Evolutionary conservation across 2,888 invertebrate species (phyloP), one percentile per base, ranked within the genome.

Genomic region (Aleiodes alternator): DNA sequence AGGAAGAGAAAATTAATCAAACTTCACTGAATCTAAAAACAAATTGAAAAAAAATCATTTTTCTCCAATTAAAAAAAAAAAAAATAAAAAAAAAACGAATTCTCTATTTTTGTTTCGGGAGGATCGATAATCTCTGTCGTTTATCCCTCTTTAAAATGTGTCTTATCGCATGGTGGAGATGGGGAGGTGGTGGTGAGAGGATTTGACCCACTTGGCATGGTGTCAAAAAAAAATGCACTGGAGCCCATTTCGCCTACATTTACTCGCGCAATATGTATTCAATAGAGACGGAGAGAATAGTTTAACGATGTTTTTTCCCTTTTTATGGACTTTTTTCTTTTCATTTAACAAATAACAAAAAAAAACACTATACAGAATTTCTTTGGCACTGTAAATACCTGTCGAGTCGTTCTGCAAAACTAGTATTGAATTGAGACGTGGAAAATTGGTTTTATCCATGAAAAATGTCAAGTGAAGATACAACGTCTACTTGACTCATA

Each of bases 121-220:
- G 14, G 16, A 72, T 72, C 72, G 51, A 72, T 72, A 61, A 48
- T 72, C 50, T 50, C n/a, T 31, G 72, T 50, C 50, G 72, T 64
- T 55, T 72, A 66, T 66, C 29, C 43, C 8, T 16, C 61, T 73
- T 50, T 51, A 34, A 73, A 66, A 59, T 59, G 34, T 50, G 69
- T 69, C 69, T 73, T 73, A 73, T 69, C 69, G 29, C 14, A 55
- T 16, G 55, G 14, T n/a, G 14, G 55, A n/a, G 16, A 14, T 6
- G 8, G 16, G 14, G 51, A 7, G 3, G 8, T 29, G 59, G 31
- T 4, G 61, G 38, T 12, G 38, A 38, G 55, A 56, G 69, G 38
- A 64, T 43, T 29, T 76, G 77, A 79, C 79, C 78, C 72, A 80
- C 55, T 80, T 80, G 78, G 80, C 79, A 53, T 57, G 23, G 51